Base-by-base conservation (phyloP, 2,797 vertebrate species). In the Nyctalus aviator region DNA sequence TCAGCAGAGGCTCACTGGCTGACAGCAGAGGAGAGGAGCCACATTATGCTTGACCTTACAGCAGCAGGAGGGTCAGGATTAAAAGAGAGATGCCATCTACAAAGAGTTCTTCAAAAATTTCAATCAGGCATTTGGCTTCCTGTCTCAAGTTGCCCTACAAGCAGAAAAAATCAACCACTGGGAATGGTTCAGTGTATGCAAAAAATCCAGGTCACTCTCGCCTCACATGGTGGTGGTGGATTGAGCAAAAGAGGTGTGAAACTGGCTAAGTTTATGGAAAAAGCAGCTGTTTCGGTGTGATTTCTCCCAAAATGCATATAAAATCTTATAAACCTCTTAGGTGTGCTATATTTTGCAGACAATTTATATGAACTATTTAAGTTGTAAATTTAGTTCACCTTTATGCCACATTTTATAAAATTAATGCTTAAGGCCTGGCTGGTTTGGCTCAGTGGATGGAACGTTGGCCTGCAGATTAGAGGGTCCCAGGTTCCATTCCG, bases 41-140 rank as follows among this genome's bases (percentile, higher is more conserved):
- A 99, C 96, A 94, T 98, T 85, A 95, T 99, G 68, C 97, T 96
- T 85, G 99, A 99, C 93, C 98, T 99, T 90, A 99, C 98, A 96
- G 97, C 98, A 76, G 97, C 98, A 0, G 99, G 99, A 59, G 99
- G 99, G 99, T 97, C 98, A 69, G 98, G 99, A 94, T 97, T 99
- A 91, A 98, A 98, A 3, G 98, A 98, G 77, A 30, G 99, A 99
- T 75, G 99, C 99, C 95, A 99, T 99, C 96, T 99, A 99, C 97
- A 99, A 99, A 96, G 99, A 99, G 94, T 99, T 99, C 90, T 98
- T 99, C 97, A 99, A 99, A 98, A 99, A 97, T 88, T 99, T 99
- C 97, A 99, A 99, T 97, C 99, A 99, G 99, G 99, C 72, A 50
- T 48, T 50, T 75, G 8, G 30, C 30, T 50, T 75, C 2, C 46